A percentile compares a stretch with the other conserved stretches of the same genome.
phyloP scores from a whole-genome alignment of 2,113 vertebrate species.

The Ondatra zibethicus region DNA sequence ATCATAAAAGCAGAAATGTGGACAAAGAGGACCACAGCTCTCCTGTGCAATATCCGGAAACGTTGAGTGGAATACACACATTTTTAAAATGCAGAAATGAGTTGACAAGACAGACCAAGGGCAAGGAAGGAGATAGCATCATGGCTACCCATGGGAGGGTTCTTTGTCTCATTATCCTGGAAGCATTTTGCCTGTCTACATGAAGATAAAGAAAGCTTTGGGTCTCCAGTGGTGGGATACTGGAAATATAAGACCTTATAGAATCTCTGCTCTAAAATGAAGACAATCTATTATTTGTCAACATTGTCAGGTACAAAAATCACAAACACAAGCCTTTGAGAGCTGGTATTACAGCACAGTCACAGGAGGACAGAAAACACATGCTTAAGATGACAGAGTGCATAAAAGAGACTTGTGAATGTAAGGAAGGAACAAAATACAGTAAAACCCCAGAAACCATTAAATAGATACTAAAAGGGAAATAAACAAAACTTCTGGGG shows the following conservation, averaged over 20 bases:
- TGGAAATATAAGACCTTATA: neutral
- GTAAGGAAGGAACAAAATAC: conserved; percentile 26
- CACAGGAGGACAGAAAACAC: neutral
- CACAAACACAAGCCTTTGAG: neutral
- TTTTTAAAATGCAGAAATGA: conserved; percentile 6
- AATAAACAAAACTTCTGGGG: neutral
- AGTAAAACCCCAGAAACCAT: neutral
- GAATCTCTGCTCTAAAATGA: neutral
- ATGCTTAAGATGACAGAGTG: neutral
- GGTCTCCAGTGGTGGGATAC: neutral
- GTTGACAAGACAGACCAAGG: neutral
- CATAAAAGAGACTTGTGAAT: neutral
- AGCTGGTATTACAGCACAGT: neutral
- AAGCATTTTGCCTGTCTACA: neutral
- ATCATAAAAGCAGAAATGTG: neutral
- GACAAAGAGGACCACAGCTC: neutral
- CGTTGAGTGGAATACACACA: neutral
- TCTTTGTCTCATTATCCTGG: neutral
- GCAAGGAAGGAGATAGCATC: neutral
- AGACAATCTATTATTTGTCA: neutral
- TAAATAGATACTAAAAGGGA: conserved; percentile 33
- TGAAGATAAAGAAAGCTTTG: neutral
- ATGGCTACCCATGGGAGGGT: neutral
- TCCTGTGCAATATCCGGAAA: neutral
- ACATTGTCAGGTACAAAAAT: neutral